Evolutionary conservation across 2,113 vertebrate species (phyloP), one percentile per base, ranked within the genome.

Genomic region (Emydocephalus ijimae): DNA sequence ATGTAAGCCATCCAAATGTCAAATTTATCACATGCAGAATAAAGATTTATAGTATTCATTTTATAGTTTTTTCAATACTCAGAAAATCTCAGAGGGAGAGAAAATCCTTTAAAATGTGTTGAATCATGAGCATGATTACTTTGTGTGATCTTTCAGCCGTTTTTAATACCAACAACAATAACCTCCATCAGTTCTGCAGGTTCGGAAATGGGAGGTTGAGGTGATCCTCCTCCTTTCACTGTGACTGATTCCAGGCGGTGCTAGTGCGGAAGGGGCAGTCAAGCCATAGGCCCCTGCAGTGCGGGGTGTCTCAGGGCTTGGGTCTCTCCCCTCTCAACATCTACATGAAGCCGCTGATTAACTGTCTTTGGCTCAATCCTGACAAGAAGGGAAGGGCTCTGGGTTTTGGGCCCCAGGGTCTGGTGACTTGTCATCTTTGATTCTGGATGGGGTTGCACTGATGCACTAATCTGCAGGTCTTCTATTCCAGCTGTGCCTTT

Each of bases 71-170:
- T n/a, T 64, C 87, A 15, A 57, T 85, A 94, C 21, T 94, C 24
- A 14, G 85, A 95, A 61, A 88, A 21, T 90, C 29, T 93, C 26
- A 94, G 50, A 85, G 14, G 45, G 43, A 92, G 14, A 59, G 43
- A 39, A 55, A 92, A 39, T 12, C 93, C 21, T 0, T 0, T 6
- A 91, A 88, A 90, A 88, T 87, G 89, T 85, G 94, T 93, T 5
- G 23, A 15, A 81, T 14, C 91, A 57, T 18, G 93, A 15, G 34
- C 21, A 92, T 94, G 64, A 88, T 29, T 81, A 86, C 23, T 92
- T 87, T 55, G 91, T 8, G 0, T 94, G 50, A 0, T n/a, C 93
- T 94, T 96, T 29, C 59, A 12, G 59, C 26, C 26, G 0, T 64
- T 64, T 29, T 29, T 64, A 29, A 64, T 64, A 64, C 3, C 59